Base-by-base conservation (phyloP, 2,888 invertebrate genomes). In the Apeira syringaria region DNA sequence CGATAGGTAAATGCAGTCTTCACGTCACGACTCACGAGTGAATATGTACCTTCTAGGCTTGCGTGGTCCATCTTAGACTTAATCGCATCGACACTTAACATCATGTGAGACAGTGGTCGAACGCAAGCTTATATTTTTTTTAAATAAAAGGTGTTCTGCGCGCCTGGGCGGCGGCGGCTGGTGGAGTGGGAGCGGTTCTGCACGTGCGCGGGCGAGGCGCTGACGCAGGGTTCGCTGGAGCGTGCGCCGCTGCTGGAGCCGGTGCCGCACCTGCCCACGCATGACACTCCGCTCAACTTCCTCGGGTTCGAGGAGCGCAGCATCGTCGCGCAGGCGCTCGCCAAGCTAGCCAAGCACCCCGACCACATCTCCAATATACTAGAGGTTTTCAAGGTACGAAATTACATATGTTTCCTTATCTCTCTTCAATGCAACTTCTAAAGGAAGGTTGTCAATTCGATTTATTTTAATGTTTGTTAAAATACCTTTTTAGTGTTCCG, bases 291-390 rank as follows among this genome's bases (percentile, higher is more conserved):
- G 55, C 74, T 68, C 57, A 80, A 81, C 73, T 95, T 94, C 90
- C 91, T 95, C 53, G 94, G 94, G 80, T 95, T 93, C 72, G 94
- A 95, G 50, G 95, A 95, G 78, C 86, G 96, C 15, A 87, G 88
- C 43, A 69, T 87, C 18, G 90, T 94, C 24, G 91, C 94, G 1
- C 80, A 89, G 40, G 94, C 94, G 0, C 87, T 96, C 61, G 91
- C 93, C 74, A 94, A 94, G 68, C 85, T 96, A 10, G 90, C 93
- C 20, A 91, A 91, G 54, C 90, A 91, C 29, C 92, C 93, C 0
- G 93, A 94, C 58, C 91, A 93, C 50, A 83, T 93, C 22, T 92
- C 93, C 44, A 95, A 95, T 61, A 87, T 95, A 26, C 87, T 92
- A 34, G 93, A 94, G 30, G 86, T 94, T 17, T 94, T 95, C 64